These are phyloP conservation scores for Diachasmimorpha longicaudata DNA, from an alignment of 1,140 invertebrate species.

Conservation along the genomic window DNA sequence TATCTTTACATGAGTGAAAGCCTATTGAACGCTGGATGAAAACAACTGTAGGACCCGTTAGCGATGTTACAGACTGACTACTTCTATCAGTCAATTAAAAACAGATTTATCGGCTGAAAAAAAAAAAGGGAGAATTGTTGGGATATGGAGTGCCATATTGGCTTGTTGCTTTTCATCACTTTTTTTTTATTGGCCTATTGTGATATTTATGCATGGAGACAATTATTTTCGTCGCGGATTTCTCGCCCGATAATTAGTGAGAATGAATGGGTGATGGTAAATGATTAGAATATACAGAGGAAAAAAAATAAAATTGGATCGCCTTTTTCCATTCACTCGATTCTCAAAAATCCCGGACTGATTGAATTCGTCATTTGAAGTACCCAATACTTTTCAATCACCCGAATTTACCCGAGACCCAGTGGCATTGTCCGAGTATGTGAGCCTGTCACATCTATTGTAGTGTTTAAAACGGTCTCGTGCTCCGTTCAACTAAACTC, in stretches of 20 bases:
- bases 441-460: conserved; percentile 9
- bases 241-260: too few species aligned
- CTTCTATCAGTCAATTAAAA: conserved; percentile 7
- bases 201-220: background rate
- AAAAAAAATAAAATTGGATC: background rate
- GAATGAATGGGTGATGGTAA: too few species aligned
- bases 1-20: background rate
- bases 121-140: background rate
- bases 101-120: background rate
- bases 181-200: too few species aligned
- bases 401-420: background rate
- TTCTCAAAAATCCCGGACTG: background rate
- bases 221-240: too few species aligned
- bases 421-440: background rate
- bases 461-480: background rate
- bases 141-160: background rate
- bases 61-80: background rate
- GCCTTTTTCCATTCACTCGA: background rate
- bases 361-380: background rate
- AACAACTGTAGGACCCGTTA: background rate
- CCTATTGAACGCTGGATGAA: background rate
- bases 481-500: background rate
- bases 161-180: background rate
- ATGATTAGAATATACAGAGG: too few species aligned
- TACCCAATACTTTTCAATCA: conserved; percentile 16